phyloP scores from a whole-genome alignment of 2,797 vertebrate genomes.

The Gymnothorax reevesii region DNA sequence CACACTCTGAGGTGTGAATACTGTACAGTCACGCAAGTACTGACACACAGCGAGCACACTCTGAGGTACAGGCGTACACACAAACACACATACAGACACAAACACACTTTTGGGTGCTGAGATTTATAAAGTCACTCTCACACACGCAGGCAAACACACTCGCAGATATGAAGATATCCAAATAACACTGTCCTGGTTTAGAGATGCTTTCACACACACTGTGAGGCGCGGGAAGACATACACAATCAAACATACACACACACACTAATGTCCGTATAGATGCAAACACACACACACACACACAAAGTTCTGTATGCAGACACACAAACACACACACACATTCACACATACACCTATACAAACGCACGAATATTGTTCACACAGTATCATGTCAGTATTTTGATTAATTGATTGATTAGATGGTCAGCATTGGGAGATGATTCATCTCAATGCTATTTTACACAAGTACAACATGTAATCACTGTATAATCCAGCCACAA shows the following conservation, averaged over 20 bases:
- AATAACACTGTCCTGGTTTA: not conserved
- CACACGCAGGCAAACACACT: not conserved
- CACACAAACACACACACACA: not conserved
- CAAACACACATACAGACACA: conserved; percentile 65
- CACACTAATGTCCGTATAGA: too few species aligned
- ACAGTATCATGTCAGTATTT: not conserved
- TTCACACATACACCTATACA: not conserved
- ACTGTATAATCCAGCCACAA: not conserved
- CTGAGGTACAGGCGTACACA: not conserved
- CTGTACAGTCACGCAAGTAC: too few species aligned
- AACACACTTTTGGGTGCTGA: conserved; percentile 63
- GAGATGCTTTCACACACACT: not conserved
- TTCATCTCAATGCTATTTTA: not conserved
- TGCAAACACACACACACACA: not conserved
- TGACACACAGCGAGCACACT: not conserved
- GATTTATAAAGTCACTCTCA: not conserved
- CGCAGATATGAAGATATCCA: not conserved
- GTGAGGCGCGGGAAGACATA: too few species aligned
- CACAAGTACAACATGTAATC: not conserved
- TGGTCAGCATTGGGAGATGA: not conserved
- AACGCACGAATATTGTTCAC: not conserved
- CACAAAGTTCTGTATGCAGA: not conserved
- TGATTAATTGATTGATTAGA: not conserved
- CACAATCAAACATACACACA: too few species aligned
- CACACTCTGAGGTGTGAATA: not conserved